Evolutionary conservation across 92 coral and sea anemone species (phyloP).

Genomic region (Phymanthus crucifer): DNA sequence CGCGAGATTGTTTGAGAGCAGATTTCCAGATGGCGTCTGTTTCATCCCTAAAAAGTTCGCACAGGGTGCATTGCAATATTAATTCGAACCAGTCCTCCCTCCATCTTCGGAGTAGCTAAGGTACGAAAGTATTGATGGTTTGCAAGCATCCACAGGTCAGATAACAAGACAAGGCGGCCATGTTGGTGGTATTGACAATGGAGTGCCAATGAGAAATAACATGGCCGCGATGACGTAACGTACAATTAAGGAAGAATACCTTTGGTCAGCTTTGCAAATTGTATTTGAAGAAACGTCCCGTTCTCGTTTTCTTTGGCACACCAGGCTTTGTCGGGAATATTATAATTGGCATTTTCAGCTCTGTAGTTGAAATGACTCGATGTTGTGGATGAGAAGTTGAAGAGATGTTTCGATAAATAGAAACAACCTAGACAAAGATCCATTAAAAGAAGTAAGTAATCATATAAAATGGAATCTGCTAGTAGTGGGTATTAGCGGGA

Average conservation of each 20-base stretch:
- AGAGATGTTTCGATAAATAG: neutral
- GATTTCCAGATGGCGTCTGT: too few species aligned
- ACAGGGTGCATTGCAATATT: too few species aligned
- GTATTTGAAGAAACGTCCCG: slow-evolving; percentile 21
- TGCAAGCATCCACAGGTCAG: too few species aligned
- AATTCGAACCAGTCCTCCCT: too few species aligned
- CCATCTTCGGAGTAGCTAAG: too few species aligned
- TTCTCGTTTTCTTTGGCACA: slow-evolving; percentile 18
- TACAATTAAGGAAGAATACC: neutral
- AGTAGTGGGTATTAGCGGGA: too few species aligned
- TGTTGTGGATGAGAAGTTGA: slow-evolving; percentile 26
- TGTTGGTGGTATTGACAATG: too few species aligned
- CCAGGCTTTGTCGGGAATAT: neutral
- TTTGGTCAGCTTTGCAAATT: slow-evolving; percentile 31
- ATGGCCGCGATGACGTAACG: neutral
- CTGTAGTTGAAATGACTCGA: slow-evolving; percentile 6
- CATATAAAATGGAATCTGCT: too few species aligned
- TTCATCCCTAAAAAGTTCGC: too few species aligned
- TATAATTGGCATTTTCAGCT: slow-evolving; percentile 9
- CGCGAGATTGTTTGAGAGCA: too few species aligned
- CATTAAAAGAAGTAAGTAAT: neutral
- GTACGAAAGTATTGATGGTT: too few species aligned
- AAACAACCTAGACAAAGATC: slow-evolving; percentile 27
- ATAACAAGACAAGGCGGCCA: too few species aligned
- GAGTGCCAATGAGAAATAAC: neutral